Evolutionary conservation across 2,888 invertebrate species (phyloP).

Genomic region (Drosophila borealis): DNA sequence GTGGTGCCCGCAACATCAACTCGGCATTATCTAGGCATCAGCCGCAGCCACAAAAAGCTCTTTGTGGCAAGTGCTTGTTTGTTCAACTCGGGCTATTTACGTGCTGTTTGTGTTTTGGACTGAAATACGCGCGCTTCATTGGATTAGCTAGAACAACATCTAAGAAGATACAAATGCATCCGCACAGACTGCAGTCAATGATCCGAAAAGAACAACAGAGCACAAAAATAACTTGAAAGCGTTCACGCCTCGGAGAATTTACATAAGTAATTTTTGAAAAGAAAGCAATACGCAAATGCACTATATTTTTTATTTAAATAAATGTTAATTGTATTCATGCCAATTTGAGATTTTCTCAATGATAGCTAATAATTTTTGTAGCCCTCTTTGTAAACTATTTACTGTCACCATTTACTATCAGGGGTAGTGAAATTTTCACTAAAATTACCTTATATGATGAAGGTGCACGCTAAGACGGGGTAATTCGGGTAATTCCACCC

Average conservation of each 20-base stretch:
- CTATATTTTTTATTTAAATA: no score
- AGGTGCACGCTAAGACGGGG: no score
- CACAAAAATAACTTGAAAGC: background rate
- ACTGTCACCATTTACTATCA: no score
- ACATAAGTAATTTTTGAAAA: no score
- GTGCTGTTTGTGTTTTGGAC: constrained; percentile 28
- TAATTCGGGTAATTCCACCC: no score
- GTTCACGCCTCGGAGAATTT: background rate
- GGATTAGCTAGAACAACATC: constrained; percentile 18
- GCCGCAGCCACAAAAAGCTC: constrained; percentile 14
- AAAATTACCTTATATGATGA: no score
- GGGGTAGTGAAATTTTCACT: no score
- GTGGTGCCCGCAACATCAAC: constrained; percentile 17
- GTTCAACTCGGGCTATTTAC: constrained; percentile 34
- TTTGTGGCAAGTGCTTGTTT: constrained; percentile 21
- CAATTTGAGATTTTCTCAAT: no score
- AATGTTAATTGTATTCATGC: no score
- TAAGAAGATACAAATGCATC: constrained; percentile 24
- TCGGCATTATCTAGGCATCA: constrained; percentile 13
- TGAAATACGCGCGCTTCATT: constrained; percentile 12
- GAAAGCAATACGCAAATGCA: no score
- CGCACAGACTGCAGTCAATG: constrained; percentile 19
- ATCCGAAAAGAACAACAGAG: constrained; percentile 1
- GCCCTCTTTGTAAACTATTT: no score
- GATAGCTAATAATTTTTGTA: no score